Evolutionary conservation across 92 coral and sea anemone genomes (phyloP).

Genomic region (Porites cylindrica): DNA sequence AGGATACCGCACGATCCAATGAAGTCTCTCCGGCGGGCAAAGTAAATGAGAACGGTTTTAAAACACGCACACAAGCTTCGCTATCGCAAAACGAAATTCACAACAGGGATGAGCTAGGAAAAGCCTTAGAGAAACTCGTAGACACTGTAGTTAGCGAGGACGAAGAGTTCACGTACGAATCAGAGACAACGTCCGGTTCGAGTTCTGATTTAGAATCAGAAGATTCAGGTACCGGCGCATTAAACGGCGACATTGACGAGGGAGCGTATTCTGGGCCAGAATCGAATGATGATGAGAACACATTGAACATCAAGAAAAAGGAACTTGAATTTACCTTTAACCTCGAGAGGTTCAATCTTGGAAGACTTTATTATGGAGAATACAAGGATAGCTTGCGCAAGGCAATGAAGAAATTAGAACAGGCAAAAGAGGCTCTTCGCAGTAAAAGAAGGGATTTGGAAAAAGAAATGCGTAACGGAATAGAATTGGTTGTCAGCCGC

Average conservation of each 20-base stretch:
- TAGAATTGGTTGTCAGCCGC: constrained; percentile 59
- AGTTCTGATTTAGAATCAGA: constrained; percentile 85
- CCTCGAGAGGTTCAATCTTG: constrained; percentile 85
- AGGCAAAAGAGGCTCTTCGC: constrained; percentile 54
- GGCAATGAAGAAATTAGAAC: constrained; percentile 68
- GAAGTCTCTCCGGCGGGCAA: neutral
- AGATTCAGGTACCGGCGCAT: constrained; percentile 41
- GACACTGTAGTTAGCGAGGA: constrained; percentile 46
- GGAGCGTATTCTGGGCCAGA: constrained; percentile 77
- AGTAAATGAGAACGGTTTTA: neutral
- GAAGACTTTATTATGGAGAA: constrained; percentile 90
- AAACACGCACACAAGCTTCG: constrained; percentile 3
- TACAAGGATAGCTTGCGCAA: constrained; percentile 79
- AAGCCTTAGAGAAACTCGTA: constrained; percentile 72
- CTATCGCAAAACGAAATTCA: constrained; percentile 58
- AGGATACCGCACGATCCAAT: constrained; percentile 9
- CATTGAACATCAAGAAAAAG: constrained; percentile 73
- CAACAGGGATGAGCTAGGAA: constrained; percentile 66
- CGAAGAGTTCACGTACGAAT: constrained; percentile 49
- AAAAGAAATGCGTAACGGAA: constrained; percentile 59
- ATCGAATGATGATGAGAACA: constrained; percentile 63
- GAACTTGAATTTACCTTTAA: constrained; percentile 75
- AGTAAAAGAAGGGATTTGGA: constrained; percentile 60
- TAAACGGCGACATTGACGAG: constrained; percentile 49
- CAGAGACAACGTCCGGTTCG: constrained; percentile 85